Conservation (phyloP, 2,113 vertebrate genomes). For the Alexandromys fortis region DNA sequence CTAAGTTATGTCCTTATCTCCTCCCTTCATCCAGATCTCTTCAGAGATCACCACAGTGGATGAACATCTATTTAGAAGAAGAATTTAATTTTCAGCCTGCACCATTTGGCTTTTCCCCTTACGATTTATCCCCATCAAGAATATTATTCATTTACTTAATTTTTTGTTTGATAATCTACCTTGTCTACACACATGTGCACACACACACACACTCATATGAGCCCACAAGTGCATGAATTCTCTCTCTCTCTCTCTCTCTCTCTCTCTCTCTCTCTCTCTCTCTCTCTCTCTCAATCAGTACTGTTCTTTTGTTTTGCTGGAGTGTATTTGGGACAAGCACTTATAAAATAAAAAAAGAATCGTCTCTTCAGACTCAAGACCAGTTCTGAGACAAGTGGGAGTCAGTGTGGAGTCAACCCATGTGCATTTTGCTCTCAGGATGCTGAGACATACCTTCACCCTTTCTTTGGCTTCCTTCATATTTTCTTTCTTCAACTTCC, state of each 20-base stretch:
- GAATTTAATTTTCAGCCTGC: not conserved
- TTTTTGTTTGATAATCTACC: not conserved
- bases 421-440: not conserved
- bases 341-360: not conserved
- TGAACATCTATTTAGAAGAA: not conserved
- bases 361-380: not conserved
- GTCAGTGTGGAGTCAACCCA: not conserved
- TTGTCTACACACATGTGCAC: no score
- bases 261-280: not conserved
- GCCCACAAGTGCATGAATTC: not conserved
- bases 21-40: not conserved
- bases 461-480: not conserved
- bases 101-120: not conserved
- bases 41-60: not conserved
- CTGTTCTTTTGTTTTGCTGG: not conserved
- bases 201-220: not conserved
- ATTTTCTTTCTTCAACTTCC: not conserved
- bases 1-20: not conserved
- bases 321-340: not conserved
- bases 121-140: not conserved
- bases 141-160: not conserved
- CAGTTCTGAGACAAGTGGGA: not conserved
- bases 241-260: not conserved
- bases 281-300: not conserved
- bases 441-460: not conserved